Evolutionary conservation across 2,113 vertebrate species (phyloP), one percentile per base, ranked within the genome.

Genomic region (Callithrix jacchus): DNA sequence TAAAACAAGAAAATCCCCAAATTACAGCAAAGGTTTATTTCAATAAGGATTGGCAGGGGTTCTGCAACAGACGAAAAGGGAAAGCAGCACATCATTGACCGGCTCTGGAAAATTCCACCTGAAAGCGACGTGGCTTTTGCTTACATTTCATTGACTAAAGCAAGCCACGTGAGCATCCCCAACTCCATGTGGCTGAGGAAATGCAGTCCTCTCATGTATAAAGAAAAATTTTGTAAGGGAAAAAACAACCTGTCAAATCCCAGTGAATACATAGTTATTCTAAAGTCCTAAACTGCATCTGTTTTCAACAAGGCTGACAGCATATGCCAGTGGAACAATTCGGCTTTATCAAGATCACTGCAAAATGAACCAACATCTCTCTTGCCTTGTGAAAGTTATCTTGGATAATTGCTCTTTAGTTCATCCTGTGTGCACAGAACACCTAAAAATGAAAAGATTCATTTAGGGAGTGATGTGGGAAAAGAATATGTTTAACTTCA

Each of bases 361-460:
- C 25, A 93, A 54, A 90, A 83, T 25, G 54, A 90, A 93, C 81
- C 77, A 27, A 17, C 85, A 83, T 47, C 56, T 86, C 71, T 84
- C 42, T 32, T 76, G 27, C 93, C n/a, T 68, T 49, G 17, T 84
- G 88, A 87, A 73, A 52, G 47, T 54, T 85, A 6, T 54, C 87
- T 93, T 16, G 45, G n/a, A 94, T 49, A 54, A 96, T 97, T 64
- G 20, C 25, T 94, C 49, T 83, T 94, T 79, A 27, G 8, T 89
- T 96, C 96, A 30, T 77, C 73, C 40, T 86, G 0, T 61, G 0
- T 64, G 40, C 45, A 61, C 25, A 93, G 68, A 82, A 81, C 9
- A 58, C 64, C 61, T 88, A 35, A 84, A 73, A 93, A 94, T 40
- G 89, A 40, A 68, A 90, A 92, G 64, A 68, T 58, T 58, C 45